Conservation (phyloP, 2,113 vertebrate genomes). For the Scalopus aquaticus region DNA sequence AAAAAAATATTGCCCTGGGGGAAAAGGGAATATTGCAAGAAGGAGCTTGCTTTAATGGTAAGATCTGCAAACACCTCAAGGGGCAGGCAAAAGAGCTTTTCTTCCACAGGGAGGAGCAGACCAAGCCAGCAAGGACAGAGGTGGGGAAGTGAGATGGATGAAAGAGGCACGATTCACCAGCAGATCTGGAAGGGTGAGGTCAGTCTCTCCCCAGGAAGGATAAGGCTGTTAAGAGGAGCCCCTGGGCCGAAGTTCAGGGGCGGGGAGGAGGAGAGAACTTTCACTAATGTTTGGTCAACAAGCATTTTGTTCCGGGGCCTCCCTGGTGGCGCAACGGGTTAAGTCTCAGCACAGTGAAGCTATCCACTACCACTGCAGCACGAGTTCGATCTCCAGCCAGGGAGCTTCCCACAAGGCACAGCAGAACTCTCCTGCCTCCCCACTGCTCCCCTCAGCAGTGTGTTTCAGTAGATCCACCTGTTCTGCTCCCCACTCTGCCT, state of each 20-base stretch:
- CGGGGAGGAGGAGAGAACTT: neutral
- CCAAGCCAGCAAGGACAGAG: neutral
- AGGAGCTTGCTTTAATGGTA: neutral
- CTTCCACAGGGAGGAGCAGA: neutral
- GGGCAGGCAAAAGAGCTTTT: too few species aligned
- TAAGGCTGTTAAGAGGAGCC: neutral
- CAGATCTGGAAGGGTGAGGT: neutral
- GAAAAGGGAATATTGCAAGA: neutral
- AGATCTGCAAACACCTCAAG: rapidly evolving
- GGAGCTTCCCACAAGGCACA: too few species aligned
- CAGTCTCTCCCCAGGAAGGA: neutral
- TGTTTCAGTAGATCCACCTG: too few species aligned
- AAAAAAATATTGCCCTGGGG: neutral
- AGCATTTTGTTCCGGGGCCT: neutral
- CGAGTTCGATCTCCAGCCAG: too few species aligned
- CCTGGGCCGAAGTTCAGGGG: neutral
- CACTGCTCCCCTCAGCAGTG: too few species aligned
- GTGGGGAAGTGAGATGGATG: neutral
- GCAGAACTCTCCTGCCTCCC: too few species aligned
- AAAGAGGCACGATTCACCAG: too few species aligned
- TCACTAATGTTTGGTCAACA: neutral
- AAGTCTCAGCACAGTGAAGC: too few species aligned
- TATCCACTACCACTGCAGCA: too few species aligned
- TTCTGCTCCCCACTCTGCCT: too few species aligned
- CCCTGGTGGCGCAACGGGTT: too few species aligned